These are phyloP conservation scores for Limenitis camilla DNA, from an alignment of 2,888 invertebrate species.

Conservation along the genomic window DNA sequence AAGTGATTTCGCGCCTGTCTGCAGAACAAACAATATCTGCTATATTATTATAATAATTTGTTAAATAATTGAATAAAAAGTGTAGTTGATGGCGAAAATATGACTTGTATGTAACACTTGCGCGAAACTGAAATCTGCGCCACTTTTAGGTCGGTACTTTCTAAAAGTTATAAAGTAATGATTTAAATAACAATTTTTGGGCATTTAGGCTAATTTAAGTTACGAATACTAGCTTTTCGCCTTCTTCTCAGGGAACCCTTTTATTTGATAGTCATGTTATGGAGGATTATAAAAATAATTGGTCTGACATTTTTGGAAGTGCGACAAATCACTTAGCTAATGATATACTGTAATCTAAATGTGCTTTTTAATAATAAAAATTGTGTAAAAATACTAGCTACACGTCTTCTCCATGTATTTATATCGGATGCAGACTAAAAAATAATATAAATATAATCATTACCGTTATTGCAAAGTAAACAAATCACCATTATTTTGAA, in stretches of 20 bases:
- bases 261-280: too few relatives aligned
- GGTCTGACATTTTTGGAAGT: too few relatives aligned
- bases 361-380: too few relatives aligned
- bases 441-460: neutral
- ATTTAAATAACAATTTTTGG: too few relatives aligned
- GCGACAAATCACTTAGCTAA: too few relatives aligned
- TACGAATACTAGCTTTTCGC: too few relatives aligned
- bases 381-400: too few relatives aligned
- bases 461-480: conserved; percentile 1
- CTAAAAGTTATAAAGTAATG: neutral
- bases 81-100: conserved; percentile 1
- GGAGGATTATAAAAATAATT: too few relatives aligned
- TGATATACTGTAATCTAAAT: too few relatives aligned
- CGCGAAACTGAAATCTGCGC: neutral
- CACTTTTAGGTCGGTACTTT: neutral
- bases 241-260: too few relatives aligned
- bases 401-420: too few relatives aligned
- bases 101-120: neutral
- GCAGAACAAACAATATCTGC: conserved; percentile 9
- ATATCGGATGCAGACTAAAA: neutral
- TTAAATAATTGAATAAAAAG: conserved; percentile 5
- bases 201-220: too few relatives aligned
- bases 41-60: conserved; percentile 8
- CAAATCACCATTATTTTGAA: conserved; percentile 14
- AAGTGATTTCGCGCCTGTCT: conserved; percentile 8